These are phyloP conservation scores for Threskiornis aethiopicus DNA, from an alignment of 2,797 vertebrate genomes.

Conservation along the genomic window DNA sequence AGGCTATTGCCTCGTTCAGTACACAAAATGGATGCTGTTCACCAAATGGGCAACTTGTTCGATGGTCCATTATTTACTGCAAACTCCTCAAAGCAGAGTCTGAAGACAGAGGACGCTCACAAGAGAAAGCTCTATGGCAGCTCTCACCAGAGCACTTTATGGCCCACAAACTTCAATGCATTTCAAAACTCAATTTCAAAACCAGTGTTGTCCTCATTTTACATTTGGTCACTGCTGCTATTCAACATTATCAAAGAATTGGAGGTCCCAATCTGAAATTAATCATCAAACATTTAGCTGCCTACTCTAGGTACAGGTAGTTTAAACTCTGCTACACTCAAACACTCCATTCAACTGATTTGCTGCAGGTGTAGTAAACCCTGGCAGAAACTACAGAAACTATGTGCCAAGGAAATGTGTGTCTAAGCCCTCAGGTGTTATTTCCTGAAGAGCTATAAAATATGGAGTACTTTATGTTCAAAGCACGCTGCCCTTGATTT, in stretches of 20 bases:
- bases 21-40: background rate
- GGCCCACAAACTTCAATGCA: background rate
- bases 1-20: background rate
- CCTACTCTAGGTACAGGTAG: background rate
- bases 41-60: background rate
- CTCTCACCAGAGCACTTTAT: background rate
- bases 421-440: background rate
- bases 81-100: background rate
- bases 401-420: background rate
- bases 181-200: background rate
- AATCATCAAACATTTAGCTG: background rate
- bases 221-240: background rate
- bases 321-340: background rate
- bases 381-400: background rate
- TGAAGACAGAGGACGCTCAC: background rate
- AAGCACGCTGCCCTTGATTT: slow-evolving; percentile 16
- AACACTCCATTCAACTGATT: background rate
- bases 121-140: background rate
- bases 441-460: background rate
- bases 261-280: background rate
- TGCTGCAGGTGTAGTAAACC: background rate
- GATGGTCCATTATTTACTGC: background rate
- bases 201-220: rapidly evolving
- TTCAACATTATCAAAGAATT: background rate
- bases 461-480: background rate